A percentile compares a stretch with the other conserved stretches of the same genome.
Evolutionary conservation across 2,797 vertebrate genomes (phyloP).

Genomic region (Pempheris klunzingeri): DNA sequence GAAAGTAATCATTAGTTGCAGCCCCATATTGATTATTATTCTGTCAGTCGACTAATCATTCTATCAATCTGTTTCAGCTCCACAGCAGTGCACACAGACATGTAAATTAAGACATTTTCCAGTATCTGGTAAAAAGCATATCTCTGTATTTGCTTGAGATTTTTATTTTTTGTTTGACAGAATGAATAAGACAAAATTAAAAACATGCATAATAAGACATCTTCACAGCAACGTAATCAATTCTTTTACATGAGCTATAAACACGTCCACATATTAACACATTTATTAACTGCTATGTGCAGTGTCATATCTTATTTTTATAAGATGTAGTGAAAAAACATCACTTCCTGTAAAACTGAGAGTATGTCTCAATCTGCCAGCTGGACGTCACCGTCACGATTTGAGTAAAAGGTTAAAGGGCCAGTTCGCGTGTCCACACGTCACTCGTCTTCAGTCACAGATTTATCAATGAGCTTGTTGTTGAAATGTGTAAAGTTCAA

Average conservation of each 20-base stretch:
- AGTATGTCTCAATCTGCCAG: not conserved
- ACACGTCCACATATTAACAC: not conserved
- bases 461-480: constrained; percentile 41
- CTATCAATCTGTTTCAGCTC: not conserved
- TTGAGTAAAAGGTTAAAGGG: constrained; percentile 18
- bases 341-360: not conserved
- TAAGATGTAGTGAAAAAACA: not conserved
- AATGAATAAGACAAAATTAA: not conserved
- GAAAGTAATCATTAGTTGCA: not conserved
- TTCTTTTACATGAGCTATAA: not conserved
- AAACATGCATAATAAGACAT: not conserved
- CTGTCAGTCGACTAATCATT: not conserved
- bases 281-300: not conserved
- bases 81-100: too few species aligned
- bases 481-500: constrained; percentile 55
- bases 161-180: not conserved
- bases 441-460: constrained; percentile 32
- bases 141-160: not conserved
- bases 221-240: not conserved
- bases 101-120: not conserved
- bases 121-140: not conserved
- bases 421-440: not conserved
- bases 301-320: not conserved
- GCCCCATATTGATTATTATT: not conserved
- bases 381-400: constrained; percentile 19